A percentile compares a stretch with the other conserved stretches of the same genome.
Evolutionary conservation across 2,113 vertebrate species (phyloP).

Genomic region (Dicerorhinus sumatrensis): DNA sequence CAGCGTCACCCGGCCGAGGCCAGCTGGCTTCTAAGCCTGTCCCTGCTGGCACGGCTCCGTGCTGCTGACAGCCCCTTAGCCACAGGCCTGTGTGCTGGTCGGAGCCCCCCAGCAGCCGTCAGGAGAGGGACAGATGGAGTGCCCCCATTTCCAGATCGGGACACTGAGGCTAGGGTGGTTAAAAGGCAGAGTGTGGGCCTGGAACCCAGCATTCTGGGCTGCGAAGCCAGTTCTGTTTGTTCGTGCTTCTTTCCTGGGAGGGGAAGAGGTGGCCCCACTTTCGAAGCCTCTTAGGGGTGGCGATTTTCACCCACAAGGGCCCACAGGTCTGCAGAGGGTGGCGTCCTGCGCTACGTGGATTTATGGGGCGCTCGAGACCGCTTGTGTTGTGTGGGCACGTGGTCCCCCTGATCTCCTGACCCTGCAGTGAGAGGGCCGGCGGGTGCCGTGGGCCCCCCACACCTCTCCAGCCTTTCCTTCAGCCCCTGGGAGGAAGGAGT

Average conservation of each 20-base stretch:
- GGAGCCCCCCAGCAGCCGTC: fast-evolving
- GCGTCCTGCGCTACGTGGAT: fast-evolving
- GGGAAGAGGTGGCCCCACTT: not conserved
- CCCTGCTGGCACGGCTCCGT: not conserved
- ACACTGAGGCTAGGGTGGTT: not conserved
- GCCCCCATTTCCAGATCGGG: not conserved
- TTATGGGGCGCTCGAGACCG: fast-evolving
- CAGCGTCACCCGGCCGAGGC: constrained; percentile 76
- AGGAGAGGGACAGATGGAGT: not conserved
- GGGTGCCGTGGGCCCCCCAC: fast-evolving
- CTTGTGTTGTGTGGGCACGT: fast-evolving
- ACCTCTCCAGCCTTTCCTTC: fast-evolving
- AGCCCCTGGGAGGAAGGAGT: fast-evolving
- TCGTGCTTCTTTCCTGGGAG: not conserved
- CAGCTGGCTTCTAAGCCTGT: constrained; percentile 58
- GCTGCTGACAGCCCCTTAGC: not conserved
- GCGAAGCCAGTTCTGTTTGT: not conserved
- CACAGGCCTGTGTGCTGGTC: not conserved
- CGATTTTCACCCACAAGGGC: fast-evolving
- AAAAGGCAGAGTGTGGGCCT: not conserved
- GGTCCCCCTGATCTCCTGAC: fast-evolving
- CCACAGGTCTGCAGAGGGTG: fast-evolving
- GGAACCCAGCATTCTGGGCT: fast-evolving
- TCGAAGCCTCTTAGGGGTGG: not conserved
- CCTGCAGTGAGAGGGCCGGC: not conserved